A percentile compares a stretch with the other conserved stretches of the same genome.
Evolutionary conservation across 2,888 invertebrate genomes (phyloP).

Genomic region (Tetragonula carbonaria): DNA sequence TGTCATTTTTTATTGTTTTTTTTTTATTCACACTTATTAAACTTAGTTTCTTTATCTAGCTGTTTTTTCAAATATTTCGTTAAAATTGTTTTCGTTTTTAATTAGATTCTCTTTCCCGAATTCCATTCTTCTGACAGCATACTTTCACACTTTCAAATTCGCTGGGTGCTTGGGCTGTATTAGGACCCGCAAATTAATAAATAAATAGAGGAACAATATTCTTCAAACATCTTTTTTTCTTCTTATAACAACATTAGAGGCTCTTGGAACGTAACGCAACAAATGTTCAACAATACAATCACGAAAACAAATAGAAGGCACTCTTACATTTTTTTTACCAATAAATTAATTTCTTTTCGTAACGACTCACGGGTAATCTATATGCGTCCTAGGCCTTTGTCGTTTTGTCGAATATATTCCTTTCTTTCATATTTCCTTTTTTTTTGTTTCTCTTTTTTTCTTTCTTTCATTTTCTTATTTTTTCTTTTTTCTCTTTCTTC

Average conservation of each 20-base stretch:
- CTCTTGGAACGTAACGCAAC: constrained; percentile 83
- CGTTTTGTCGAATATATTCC: constrained; percentile 59
- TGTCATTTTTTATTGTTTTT: neutral
- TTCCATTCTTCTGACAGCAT: constrained; percentile 64
- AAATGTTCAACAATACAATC: constrained; percentile 83
- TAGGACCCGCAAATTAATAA: constrained; percentile 79
- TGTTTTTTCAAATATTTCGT: neutral
- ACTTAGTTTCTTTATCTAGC: neutral
- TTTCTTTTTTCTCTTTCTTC: neutral
- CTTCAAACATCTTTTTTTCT: constrained; percentile 75
- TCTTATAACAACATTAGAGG: constrained; percentile 81
- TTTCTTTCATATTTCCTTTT: constrained; percentile 22
- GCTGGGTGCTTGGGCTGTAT: constrained; percentile 66
- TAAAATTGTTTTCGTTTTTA: constrained; percentile 15
- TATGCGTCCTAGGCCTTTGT: constrained; percentile 71
- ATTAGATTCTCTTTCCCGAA: constrained; percentile 24
- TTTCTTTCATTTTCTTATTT: constrained; percentile 10
- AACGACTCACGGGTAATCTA: constrained; percentile 74
- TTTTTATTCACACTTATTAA: neutral
- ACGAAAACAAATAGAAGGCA: constrained; percentile 84
- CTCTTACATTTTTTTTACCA: constrained; percentile 77
- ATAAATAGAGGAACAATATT: constrained; percentile 83
- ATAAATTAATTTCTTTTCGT: constrained; percentile 78
- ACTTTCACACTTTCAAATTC: constrained; percentile 72
- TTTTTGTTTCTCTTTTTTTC: neutral